Conservation (phyloP, 2,113 vertebrate genomes). For the Spermophilus dauricus region DNA sequence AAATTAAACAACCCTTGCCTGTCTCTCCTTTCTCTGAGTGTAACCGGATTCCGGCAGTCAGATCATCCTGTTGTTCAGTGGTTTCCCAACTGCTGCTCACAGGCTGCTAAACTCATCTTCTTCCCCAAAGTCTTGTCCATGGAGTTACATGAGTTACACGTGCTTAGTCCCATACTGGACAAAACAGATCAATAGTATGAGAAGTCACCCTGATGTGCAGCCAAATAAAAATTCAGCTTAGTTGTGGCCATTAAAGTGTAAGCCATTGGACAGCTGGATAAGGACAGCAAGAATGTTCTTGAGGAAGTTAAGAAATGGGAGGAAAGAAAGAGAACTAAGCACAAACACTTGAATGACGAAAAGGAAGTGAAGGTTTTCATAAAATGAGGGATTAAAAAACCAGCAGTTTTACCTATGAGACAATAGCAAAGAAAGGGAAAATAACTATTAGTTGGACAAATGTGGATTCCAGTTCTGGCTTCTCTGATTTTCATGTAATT, state of each 20-base stretch:
- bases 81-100: conserved; percentile 63
- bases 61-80: conserved; percentile 37
- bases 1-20: conserved; percentile 50
- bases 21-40: conserved; percentile 74
- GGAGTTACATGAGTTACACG: background rate
- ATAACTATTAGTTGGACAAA: background rate
- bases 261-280: conserved; percentile 39
- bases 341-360: background rate
- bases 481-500: background rate
- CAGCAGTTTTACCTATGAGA: background rate
- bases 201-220: background rate
- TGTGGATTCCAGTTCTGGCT: background rate
- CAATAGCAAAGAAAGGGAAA: background rate
- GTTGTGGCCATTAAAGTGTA: conserved; percentile 8
- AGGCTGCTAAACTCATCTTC: background rate
- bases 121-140: background rate
- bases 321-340: conserved; percentile 1
- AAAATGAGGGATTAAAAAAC: background rate
- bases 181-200: conserved; percentile 44
- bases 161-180: background rate
- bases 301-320: background rate
- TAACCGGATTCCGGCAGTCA: conserved; percentile 53
- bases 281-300: background rate
- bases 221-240: background rate
- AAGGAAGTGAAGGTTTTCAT: background rate